Evolutionary conservation across 2,797 vertebrate species (phyloP).

Genomic region (Ispidina picta): DNA sequence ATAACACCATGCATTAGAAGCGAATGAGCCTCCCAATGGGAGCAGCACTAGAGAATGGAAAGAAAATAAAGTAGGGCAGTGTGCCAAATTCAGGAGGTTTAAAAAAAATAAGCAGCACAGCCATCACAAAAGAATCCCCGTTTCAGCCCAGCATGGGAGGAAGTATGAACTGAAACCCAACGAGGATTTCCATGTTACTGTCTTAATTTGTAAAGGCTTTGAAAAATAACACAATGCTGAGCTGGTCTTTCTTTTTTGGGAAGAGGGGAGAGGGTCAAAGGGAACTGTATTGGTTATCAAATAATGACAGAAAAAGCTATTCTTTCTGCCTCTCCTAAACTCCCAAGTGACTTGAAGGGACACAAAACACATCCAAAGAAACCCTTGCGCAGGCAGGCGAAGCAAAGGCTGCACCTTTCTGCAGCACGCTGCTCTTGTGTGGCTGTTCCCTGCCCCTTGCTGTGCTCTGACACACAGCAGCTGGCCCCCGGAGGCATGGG

Average conservation of each 20-base stretch:
- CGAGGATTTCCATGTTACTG: constrained; percentile 73
- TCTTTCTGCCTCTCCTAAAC: constrained; percentile 65
- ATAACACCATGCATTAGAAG: constrained; percentile 74
- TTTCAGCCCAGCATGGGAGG: constrained; percentile 75
- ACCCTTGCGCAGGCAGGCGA: constrained; percentile 17
- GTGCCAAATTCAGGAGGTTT: constrained; percentile 75
- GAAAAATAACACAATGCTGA: constrained; percentile 75
- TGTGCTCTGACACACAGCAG: neutral
- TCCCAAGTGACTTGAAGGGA: constrained; percentile 71
- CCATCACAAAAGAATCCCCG: constrained; percentile 71
- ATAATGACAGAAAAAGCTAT: constrained; percentile 74
- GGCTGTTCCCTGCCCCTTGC: neutral
- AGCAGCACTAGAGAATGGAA: constrained; percentile 71
- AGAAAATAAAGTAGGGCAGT: constrained; percentile 76
- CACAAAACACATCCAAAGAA: constrained; percentile 72
- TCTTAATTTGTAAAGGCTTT: constrained; percentile 75
- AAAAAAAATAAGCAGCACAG: constrained; percentile 74
- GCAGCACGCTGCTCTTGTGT: constrained; percentile 6
- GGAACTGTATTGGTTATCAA: constrained; percentile 72
- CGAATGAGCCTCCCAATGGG: constrained; percentile 72
- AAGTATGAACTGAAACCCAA: constrained; percentile 74
- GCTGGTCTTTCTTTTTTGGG: constrained; percentile 70
- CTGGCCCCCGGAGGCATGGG: neutral
- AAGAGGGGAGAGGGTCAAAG: constrained; percentile 72
- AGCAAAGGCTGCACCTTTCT: constrained; percentile 51